phyloP scores from a whole-genome alignment of 2,113 vertebrate species.

The Candoia aspera region DNA sequence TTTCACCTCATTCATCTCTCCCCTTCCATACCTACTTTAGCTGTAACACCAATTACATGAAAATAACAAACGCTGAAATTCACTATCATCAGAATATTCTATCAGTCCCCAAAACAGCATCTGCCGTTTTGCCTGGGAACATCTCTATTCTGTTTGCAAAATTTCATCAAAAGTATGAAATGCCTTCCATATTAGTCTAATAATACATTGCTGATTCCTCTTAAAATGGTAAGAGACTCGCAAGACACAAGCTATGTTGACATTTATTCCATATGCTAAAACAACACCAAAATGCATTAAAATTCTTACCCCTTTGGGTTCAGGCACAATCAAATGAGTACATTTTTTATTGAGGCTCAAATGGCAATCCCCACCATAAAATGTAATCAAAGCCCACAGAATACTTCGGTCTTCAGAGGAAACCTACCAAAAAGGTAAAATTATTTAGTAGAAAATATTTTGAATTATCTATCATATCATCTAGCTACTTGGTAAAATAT shows the following conservation, averaged over 20 bases:
- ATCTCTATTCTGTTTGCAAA: background rate
- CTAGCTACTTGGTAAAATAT: conserved; percentile 34
- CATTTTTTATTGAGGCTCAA: conserved; percentile 93
- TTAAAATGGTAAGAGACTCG: background rate
- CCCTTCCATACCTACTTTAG: background rate
- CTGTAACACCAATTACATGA: background rate
- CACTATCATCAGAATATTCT: background rate
- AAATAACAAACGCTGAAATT: background rate
- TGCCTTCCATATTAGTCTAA: background rate
- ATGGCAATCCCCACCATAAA: conserved; percentile 93
- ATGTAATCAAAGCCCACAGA: conserved; percentile 95
- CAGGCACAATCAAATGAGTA: conserved; percentile 93
- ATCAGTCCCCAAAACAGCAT: background rate
- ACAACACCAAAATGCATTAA: conserved; percentile 19
- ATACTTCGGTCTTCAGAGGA: conserved; percentile 85
- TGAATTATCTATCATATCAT: background rate
- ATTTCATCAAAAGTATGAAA: background rate
- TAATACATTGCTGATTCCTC: background rate
- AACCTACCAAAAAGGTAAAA: conserved; percentile 73
- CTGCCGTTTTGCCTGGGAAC: background rate
- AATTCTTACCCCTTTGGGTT: conserved; percentile 91
- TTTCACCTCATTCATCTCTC: background rate
- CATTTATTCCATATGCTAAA: background rate
- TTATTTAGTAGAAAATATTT: conserved; percentile 5
- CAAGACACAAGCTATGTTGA: background rate